Conservation (phyloP, 1,140 invertebrate species). For the Hormaphis cornu region DNA sequence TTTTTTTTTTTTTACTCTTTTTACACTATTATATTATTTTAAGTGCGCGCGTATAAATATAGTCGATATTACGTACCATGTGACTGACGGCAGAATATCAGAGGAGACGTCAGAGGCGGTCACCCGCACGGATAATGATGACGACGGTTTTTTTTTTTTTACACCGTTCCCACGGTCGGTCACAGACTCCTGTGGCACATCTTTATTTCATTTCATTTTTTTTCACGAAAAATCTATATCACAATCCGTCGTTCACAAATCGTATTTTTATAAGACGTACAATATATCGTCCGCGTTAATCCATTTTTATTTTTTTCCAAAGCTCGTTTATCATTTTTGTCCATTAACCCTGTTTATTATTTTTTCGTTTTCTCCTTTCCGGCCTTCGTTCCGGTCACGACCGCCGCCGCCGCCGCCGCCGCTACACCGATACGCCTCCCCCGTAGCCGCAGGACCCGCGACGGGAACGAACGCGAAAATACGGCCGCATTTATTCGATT, state of each 20-base stretch:
- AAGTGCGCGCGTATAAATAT: no score
- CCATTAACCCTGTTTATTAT: conserved; percentile 27
- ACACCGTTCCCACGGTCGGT: conserved; percentile 20
- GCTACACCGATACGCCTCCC: no score
- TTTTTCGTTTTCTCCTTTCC: not conserved
- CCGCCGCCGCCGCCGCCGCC: not conserved
- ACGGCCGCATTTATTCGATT: no score
- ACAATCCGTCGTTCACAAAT: conserved; percentile 22
- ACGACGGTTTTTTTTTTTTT: not conserved
- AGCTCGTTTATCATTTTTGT: conserved; percentile 32
- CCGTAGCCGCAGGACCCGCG: no score
- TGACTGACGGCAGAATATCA: no score
- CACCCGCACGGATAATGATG: conserved; percentile 26
- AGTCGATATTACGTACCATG: no score
- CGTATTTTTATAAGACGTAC: no score
- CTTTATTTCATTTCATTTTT: conserved; percentile 32
- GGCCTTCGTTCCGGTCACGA: not conserved
- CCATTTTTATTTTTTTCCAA: conserved; percentile 4
- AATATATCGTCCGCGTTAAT: conserved; percentile 29
- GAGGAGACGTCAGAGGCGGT: conserved; percentile 19
- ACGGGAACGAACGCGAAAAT: conserved; percentile 21
- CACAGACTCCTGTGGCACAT: conserved; percentile 23
- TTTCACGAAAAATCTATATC: conserved; percentile 32
- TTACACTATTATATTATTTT: no score
- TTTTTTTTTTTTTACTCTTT: no score